phyloP scores from a whole-genome alignment of 2,113 vertebrate genomes.

The Cryptomyrus ogoouensis region DNA sequence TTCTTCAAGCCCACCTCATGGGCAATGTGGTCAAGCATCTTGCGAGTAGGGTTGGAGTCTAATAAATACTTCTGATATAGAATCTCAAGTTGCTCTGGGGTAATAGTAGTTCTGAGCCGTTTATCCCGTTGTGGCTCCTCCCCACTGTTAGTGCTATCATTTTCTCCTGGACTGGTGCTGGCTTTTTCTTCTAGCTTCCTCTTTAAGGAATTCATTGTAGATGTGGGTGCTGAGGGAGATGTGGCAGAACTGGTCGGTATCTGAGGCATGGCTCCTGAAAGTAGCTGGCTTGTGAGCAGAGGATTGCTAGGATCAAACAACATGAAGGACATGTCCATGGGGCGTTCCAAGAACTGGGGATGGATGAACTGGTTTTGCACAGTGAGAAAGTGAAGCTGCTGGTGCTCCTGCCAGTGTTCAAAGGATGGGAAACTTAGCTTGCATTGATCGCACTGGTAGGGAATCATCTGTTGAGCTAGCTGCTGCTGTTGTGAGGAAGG shows the following conservation, averaged over 20 bases:
- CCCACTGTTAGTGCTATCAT: conserved; percentile 88
- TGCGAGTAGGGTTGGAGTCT: conserved; percentile 95
- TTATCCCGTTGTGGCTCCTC: conserved; percentile 97
- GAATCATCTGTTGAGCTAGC: conserved; percentile 90
- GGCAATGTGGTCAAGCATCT: conserved; percentile 98
- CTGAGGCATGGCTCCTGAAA: conserved; percentile 86
- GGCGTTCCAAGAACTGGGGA: conserved; percentile 89
- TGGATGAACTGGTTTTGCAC: conserved; percentile 98
- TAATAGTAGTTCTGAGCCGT: conserved; percentile 94
- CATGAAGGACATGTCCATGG: conserved; percentile 97
- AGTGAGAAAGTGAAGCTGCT: conserved; percentile 95
- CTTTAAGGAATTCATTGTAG: conserved; percentile 94
- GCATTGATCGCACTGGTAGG: conserved; percentile 97
- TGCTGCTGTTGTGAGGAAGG: conserved; percentile 70
- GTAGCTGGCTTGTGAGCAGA: conserved; percentile 86
- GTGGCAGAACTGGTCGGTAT: conserved; percentile 88
- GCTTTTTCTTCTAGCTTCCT: conserved; percentile 97
- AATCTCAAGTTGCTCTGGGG: conserved; percentile 93
- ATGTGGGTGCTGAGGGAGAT: conserved; percentile 88
- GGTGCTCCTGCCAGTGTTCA: conserved; percentile 98
- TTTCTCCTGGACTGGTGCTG: conserved; percentile 88
- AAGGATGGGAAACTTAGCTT: conserved; percentile 95
- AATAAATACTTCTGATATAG: conserved; percentile 97
- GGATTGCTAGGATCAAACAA: conserved; percentile 96
- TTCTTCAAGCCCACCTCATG: conserved; percentile 98